Base-by-base conservation (phyloP, 2,113 vertebrate species). In the Osmerus eperlanus region DNA sequence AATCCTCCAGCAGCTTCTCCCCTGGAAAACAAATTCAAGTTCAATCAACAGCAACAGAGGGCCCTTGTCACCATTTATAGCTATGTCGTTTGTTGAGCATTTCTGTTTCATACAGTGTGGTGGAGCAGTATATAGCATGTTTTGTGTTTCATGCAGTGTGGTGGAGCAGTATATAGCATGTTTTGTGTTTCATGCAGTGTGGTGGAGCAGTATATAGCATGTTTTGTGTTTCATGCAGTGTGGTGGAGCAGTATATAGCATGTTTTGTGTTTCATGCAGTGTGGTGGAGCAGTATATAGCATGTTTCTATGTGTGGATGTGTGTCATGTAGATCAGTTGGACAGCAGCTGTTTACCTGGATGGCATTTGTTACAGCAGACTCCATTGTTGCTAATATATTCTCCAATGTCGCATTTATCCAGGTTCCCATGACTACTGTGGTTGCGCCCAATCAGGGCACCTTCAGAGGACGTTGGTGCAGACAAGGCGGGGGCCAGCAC, bases 281-380 rank as follows among this genome's bases (percentile, higher is more conserved):
- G 36, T 16, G 25, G 14, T 16, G 65, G 25, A 28, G 54, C 3
- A 51, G 9, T 21, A 58, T 21, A 21, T 19, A 51, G 64, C 15
- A 61, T 25, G 15, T 47, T 47, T 28, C 25, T 28, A 2, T 47
- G 41, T 47, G 41, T 47, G 41, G 9, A 47, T 47, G 41, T 47
- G 41, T 11, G 8, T 47, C 9, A 36, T 36, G 32, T 36, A 36
- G 3, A 47, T 47, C 41, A 47, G 41, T 12, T 47, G 41, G 9
- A 2, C 41, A 47, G 41, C 41, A 47, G 41, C 41, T 19, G 1
- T 3, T 6, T 83, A 93, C 92, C 92, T 87, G 55, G n/a, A 67
- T 2, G 0, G 25, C 92, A 93, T 76, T 81, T 92, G 65, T 86
- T 68, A 78, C 92, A 93, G 78, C 92, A 93, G 64, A 86, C 56